These are phyloP conservation scores for Polyergus mexicanus DNA, from an alignment of 1,140 invertebrate genomes.

Conservation along the genomic window DNA sequence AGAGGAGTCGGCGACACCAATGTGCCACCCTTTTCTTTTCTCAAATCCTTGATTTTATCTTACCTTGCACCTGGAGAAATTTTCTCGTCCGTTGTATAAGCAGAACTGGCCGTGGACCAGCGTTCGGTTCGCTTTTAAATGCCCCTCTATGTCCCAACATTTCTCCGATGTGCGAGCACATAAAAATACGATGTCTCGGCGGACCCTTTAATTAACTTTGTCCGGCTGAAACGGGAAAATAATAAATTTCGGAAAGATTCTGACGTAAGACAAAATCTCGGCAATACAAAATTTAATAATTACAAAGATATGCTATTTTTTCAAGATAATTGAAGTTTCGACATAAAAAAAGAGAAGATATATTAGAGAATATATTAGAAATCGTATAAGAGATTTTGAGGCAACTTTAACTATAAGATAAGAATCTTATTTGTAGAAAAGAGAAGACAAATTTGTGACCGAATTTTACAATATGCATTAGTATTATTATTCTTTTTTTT, in stretches of 20 bases:
- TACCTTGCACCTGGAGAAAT: slow-evolving; percentile 72
- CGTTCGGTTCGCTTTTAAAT: slow-evolving; percentile 73
- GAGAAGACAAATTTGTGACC: no score
- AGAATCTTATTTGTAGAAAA: no score
- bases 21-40: neutral
- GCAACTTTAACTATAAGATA: no score
- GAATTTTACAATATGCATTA: no score
- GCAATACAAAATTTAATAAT: neutral
- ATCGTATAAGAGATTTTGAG: no score
- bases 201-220: neutral
- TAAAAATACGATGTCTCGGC: neutral
- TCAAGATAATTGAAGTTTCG: neutral
- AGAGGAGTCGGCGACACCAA: neutral
- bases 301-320: neutral
- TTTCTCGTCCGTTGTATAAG: slow-evolving; percentile 65
- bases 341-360: neutral
- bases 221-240: neutral
- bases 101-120: slow-evolving; percentile 64
- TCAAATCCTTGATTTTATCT: slow-evolving; percentile 49
- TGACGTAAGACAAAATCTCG: neutral
- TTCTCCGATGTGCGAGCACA: neutral
- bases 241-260: neutral
- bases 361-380: neutral
- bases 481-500: no score
- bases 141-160: slow-evolving; percentile 50